Percentiles rank a stretch among this genome's conserved stretches.
These are phyloP conservation scores for Casuarius casuarius DNA, from an alignment of 2,113 vertebrate species.

Conservation along the genomic window DNA sequence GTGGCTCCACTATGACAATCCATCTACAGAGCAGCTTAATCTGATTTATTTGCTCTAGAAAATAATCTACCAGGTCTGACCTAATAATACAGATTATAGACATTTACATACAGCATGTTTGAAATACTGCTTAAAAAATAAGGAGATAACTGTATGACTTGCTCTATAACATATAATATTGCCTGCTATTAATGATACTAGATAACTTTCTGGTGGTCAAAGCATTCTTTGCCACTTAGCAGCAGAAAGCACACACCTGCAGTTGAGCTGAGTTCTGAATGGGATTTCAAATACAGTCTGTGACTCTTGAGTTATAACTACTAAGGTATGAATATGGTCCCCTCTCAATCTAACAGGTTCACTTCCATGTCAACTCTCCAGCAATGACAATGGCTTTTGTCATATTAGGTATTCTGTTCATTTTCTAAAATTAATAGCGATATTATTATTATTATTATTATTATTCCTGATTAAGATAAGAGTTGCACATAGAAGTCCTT, in stretches of 20 bases:
- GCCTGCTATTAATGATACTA: neutral
- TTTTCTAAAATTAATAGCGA: neutral
- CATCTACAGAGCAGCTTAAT: neutral
- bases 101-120: neutral
- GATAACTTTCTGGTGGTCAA: neutral
- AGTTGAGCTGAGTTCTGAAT: neutral
- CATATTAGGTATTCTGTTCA: neutral
- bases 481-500: neutral
- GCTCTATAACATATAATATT: neutral
- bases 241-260: neutral
- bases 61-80: neutral
- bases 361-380: neutral
- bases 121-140: neutral
- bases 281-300: too few relatives aligned
- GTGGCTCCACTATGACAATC: neutral
- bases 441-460: neutral
- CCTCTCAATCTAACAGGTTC: neutral
- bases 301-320: neutral
- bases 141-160: neutral
- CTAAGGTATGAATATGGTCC: neutral
- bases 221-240: neutral
- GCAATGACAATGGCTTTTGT: too few relatives aligned
- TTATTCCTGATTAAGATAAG: neutral
- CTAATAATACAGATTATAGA: neutral
- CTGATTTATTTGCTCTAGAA: conserved; percentile 9